Conservation (phyloP, 2,113 vertebrate species). For the Myotis davidii region DNA sequence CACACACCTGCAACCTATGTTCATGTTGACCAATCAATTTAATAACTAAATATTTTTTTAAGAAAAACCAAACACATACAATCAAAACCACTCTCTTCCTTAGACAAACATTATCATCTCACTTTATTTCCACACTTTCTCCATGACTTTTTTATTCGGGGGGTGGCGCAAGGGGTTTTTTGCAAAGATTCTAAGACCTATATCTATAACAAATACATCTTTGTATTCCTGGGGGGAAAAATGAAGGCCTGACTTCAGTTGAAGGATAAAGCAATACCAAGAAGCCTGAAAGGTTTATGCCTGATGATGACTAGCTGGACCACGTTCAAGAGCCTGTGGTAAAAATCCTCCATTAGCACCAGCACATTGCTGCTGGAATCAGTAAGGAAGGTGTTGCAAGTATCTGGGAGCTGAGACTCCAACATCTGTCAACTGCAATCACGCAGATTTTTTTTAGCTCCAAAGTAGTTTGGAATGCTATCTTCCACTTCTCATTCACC, state of each 20-base stretch:
- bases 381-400: conserved; percentile 57
- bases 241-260: not conserved
- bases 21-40: too few relatives aligned
- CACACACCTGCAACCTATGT: too few relatives aligned
- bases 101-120: not conserved
- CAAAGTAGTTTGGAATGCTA: conserved; percentile 64
- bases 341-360: conserved; percentile 65
- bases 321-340: conserved; percentile 44
- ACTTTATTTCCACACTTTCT: not conserved
- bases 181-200: conserved; percentile 50
- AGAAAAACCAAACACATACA: not conserved
- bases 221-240: conserved; percentile 38
- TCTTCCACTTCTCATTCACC: conserved; percentile 62
- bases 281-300: conserved; percentile 32
- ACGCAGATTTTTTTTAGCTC: conserved; percentile 59
- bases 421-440: conserved; percentile 74
- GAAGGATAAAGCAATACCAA: conserved; percentile 52
- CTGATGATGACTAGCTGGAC: conserved; percentile 1
- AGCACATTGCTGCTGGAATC: conserved; percentile 46
- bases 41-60: too few relatives aligned
- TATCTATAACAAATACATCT: conserved; percentile 8
- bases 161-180: not conserved
- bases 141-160: not conserved
- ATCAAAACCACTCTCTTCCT: not conserved
- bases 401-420: conserved; percentile 47